These are phyloP conservation scores for Hyposmocoma kahamanoa DNA, from an alignment of 1,140 invertebrate species.

Conservation along the genomic window DNA sequence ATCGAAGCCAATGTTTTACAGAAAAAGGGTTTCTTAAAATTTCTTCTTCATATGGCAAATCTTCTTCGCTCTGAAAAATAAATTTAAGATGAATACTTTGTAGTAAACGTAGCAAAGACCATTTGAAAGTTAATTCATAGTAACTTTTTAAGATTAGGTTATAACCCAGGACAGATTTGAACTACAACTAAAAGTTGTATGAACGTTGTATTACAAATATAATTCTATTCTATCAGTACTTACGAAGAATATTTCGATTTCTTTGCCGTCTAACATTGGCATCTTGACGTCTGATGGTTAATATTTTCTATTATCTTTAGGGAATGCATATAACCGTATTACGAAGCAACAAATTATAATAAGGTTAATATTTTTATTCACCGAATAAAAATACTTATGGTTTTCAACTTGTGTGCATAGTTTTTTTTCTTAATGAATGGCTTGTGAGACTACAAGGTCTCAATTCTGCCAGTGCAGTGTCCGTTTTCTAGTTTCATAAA, in stretches of 20 bases:
- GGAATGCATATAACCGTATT: too few species aligned
- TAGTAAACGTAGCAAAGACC: neutral
- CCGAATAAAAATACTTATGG: too few species aligned
- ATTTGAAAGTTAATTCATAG: neutral
- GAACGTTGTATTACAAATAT: slow-evolving; percentile 4
- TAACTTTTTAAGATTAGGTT: neutral
- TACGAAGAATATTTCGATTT: slow-evolving; percentile 69
- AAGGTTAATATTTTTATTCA: too few species aligned
- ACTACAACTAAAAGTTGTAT: slow-evolving; percentile 5
- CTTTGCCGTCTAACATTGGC: slow-evolving; percentile 63
- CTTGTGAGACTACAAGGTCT: too few species aligned
- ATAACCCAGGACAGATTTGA: neutral
- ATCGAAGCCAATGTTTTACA: slow-evolving; percentile 98
- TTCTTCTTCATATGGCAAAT: slow-evolving; percentile 98
- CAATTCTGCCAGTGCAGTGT: too few species aligned
- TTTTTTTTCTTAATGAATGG: too few species aligned
- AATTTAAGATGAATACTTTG: too few species aligned
- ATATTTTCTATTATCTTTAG: too few species aligned
- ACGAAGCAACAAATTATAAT: too few species aligned
- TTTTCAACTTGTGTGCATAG: too few species aligned
- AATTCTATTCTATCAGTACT: slow-evolving; percentile 36
- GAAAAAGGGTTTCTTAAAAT: slow-evolving; percentile 97
- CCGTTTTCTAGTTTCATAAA: too few species aligned
- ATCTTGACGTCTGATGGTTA: too few species aligned
- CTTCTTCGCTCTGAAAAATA: slow-evolving; percentile 87